Percentiles rank a stretch among this genome's conserved stretches.
These are phyloP conservation scores for Catotricha subobsoleta DNA, from an alignment of 2,888 invertebrate genomes.

Conservation along the genomic window DNA sequence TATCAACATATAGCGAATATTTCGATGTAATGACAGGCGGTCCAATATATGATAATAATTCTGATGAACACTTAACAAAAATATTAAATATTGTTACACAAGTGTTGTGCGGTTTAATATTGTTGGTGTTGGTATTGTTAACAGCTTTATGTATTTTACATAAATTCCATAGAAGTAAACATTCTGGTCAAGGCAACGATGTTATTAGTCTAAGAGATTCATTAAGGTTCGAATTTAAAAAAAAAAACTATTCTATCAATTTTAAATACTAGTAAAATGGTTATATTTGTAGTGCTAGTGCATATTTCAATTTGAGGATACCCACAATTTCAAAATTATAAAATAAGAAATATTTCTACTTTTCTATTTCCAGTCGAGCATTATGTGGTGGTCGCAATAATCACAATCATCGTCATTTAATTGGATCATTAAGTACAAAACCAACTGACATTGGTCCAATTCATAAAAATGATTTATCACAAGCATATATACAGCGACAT, in stretches of 20 bases:
- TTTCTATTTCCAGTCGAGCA: conserved; percentile 20
- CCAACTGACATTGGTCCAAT: conserved; percentile 74
- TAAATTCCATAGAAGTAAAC: conserved; percentile 40
- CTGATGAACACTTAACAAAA: conserved; percentile 26
- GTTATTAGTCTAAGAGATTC: conserved; percentile 48
- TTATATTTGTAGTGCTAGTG: too few species aligned
- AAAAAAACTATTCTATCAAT: too few species aligned
- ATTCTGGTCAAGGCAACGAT: conserved; percentile 44
- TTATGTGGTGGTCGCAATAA: conserved; percentile 27
- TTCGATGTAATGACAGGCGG: conserved; percentile 55
- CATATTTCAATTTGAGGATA: too few species aligned
- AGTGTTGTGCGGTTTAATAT: conserved; percentile 44
- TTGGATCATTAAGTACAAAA: conserved; percentile 36
- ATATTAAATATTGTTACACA: conserved; percentile 45
- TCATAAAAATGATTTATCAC: conserved; percentile 49
- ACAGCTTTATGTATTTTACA: conserved; percentile 45
- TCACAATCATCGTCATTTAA: conserved; percentile 44
- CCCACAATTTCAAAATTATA: conserved; percentile 12
- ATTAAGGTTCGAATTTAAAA: too few species aligned
- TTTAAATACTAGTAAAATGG: too few species aligned
- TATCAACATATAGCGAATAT: conserved; percentile 58
- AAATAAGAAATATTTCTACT: conserved; percentile 3
- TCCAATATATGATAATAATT: conserved; percentile 30
- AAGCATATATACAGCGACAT: conserved; percentile 64
- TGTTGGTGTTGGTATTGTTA: conserved; percentile 41